Evolutionary conservation across 2,113 vertebrate species (phyloP).

Genomic region (Canis aureus): DNA sequence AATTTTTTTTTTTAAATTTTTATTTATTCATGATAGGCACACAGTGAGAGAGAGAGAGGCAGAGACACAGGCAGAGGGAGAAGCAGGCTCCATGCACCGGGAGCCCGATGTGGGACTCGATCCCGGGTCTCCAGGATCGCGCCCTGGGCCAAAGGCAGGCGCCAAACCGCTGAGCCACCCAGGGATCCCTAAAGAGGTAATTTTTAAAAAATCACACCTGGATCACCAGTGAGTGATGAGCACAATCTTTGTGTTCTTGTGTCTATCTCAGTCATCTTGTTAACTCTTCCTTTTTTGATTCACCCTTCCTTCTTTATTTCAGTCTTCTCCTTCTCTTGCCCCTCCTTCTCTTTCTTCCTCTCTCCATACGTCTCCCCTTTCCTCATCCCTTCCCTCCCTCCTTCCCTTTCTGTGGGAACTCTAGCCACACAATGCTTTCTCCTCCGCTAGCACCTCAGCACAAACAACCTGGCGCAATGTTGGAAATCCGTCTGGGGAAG

Average conservation of each 20-base stretch:
- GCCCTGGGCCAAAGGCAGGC: no score
- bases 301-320: not conserved
- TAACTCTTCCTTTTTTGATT: not conserved
- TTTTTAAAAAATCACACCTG: not conserved
- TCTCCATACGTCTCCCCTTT: no score
- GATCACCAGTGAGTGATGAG: not conserved
- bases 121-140: no score
- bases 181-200: fast-evolving
- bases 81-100: no score
- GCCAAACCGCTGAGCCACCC: not conserved
- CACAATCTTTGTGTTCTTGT: not conserved
- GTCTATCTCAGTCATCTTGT: not conserved
- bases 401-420: not conserved
- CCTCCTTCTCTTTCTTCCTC: no score
- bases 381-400: not conserved
- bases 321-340: not conserved
- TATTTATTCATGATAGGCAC: no score
- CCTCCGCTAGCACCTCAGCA: not conserved
- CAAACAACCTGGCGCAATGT: not conserved
- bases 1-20: no score
- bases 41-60: no score
- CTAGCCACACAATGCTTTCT: not conserved
- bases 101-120: no score
- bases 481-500: not conserved
- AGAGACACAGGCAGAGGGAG: no score